Percentiles rank a stretch among this genome's conserved stretches.
Conservation (phyloP, 2,113 vertebrate genomes). For the Bagarius yarrelli region DNA sequence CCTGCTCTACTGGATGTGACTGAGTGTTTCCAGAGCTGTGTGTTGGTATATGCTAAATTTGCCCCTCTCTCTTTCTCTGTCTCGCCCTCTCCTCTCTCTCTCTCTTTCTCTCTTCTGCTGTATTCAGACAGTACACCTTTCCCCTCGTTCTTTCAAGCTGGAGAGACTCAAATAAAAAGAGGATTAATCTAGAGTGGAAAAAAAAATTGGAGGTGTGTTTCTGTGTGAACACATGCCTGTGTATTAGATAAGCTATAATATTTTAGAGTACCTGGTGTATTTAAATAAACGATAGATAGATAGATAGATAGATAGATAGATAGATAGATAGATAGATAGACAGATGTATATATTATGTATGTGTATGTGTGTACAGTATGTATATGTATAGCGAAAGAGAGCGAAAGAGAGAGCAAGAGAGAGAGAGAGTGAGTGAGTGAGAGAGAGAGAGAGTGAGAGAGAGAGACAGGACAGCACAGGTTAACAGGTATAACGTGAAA, state of each 20-base stretch:
- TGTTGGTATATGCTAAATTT: conserved; percentile 56
- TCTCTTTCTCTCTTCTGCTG: conserved; percentile 57
- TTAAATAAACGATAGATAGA: conserved; percentile 17
- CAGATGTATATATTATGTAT: too few relatives aligned
- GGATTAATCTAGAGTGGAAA: conserved; percentile 61
- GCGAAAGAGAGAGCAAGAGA: conserved; percentile 43
- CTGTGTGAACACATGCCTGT: conserved; percentile 30
- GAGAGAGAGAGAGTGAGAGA: conserved; percentile 18
- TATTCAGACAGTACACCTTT: conserved; percentile 62
- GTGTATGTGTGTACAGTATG: too few relatives aligned
- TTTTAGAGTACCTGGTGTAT: conserved; percentile 23
- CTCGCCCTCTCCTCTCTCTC: conserved; percentile 33
- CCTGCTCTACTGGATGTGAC: conserved; percentile 73
- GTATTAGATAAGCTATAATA: neutral
- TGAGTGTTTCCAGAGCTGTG: conserved; percentile 68
- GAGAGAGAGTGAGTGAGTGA: conserved; percentile 46
- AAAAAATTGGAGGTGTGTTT: conserved; percentile 60
- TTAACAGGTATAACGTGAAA: conserved; percentile 67
- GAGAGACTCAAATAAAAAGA: conserved; percentile 53
- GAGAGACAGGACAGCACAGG: conserved; percentile 53
- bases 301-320: conserved; percentile 7
- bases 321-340: conserved; percentile 34
- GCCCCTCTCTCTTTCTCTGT: conserved; percentile 36
- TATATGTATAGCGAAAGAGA: too few relatives aligned
- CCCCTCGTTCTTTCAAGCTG: conserved; percentile 74